Evolutionary conservation across 2,888 invertebrate genomes (phyloP).

Genomic region (Eristalis intricaria): DNA sequence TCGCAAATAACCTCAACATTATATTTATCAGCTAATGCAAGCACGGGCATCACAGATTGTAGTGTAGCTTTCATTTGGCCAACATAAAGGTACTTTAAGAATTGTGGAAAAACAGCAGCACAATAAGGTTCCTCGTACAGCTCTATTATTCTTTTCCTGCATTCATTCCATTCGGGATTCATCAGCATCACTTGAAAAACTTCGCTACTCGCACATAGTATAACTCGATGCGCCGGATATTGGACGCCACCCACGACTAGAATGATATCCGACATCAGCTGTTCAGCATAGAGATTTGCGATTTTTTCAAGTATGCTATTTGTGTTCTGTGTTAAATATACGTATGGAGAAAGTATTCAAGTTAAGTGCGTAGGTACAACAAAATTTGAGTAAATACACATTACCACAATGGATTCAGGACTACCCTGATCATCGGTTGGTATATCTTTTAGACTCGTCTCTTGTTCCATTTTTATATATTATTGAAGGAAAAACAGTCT

Average conservation of each 20-base stretch:
- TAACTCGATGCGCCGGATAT: constrained; percentile 94
- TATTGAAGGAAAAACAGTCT: neutral
- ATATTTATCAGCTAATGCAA: constrained; percentile 96
- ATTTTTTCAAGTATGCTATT: constrained; percentile 90
- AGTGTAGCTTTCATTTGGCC: constrained; percentile 94
- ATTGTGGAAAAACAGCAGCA: constrained; percentile 92
- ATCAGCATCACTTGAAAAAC: constrained; percentile 99
- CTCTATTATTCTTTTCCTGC: constrained; percentile 90
- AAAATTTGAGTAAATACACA: neutral
- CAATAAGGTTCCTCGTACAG: constrained; percentile 93
- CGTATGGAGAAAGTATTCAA: neutral
- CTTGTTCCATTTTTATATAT: constrained; percentile 39
- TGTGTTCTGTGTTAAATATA: constrained; percentile 89
- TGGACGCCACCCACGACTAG: constrained; percentile 91
- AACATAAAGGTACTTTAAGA: constrained; percentile 93
- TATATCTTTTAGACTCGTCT: constrained; percentile 15
- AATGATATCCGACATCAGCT: constrained; percentile 94
- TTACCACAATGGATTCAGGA: constrained; percentile 72
- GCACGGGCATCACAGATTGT: constrained; percentile 91
- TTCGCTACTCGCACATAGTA: constrained; percentile 96
- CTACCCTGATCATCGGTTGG: constrained; percentile 63
- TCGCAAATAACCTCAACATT: constrained; percentile 88
- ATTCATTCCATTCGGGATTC: constrained; percentile 96
- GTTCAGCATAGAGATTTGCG: constrained; percentile 91
- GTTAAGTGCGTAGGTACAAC: constrained; percentile 1